A percentile compares a stretch with the other conserved stretches of the same genome.
Conservation (phyloP, 1,140 invertebrate genomes). For the Acarapis woodi region DNA sequence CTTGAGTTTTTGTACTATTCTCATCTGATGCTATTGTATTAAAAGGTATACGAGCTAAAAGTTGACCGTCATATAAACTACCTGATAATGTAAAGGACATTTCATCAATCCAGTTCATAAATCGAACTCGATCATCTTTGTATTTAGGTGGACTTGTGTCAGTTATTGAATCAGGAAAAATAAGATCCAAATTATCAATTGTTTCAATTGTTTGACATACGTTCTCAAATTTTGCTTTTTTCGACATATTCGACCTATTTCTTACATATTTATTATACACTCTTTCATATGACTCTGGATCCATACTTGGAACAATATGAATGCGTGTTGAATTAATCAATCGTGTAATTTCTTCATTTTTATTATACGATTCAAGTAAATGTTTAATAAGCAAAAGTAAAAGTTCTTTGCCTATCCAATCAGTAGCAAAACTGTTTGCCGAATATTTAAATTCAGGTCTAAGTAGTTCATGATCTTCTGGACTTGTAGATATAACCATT, state of each 20-base stretch:
- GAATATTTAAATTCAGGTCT: slow-evolving; percentile 76
- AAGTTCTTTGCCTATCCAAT: slow-evolving; percentile 61
- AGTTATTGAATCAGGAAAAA: slow-evolving; percentile 93
- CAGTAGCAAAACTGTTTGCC: slow-evolving; percentile 89
- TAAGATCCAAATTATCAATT: slow-evolving; percentile 80
- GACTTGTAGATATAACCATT: slow-evolving; percentile 56
- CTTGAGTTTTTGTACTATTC: slow-evolving; percentile 29
- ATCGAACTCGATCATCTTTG: slow-evolving; percentile 31
- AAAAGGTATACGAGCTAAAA: slow-evolving; percentile 70
- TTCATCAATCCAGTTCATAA: slow-evolving; percentile 62
- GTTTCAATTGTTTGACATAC: slow-evolving; percentile 44
- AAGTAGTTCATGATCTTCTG: slow-evolving; percentile 44
- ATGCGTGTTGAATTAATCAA: slow-evolving; percentile 52
- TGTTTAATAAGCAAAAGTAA: slow-evolving; percentile 51
- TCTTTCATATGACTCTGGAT: slow-evolving; percentile 81
- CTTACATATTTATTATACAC: slow-evolving; percentile 32
- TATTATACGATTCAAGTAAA: slow-evolving; percentile 53
- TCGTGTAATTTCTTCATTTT: slow-evolving; percentile 33
- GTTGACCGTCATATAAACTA: slow-evolving; percentile 72
- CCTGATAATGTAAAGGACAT: slow-evolving; percentile 81
- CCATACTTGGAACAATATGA: slow-evolving; percentile 83
- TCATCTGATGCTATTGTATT: slow-evolving; percentile 17
- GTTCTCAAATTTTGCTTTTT: slow-evolving; percentile 52
- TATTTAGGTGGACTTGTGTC: slow-evolving; percentile 42
- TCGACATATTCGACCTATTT: slow-evolving; percentile 31